Evolutionary conservation across 2,888 invertebrate species (phyloP).

Genomic region (Julus scanicus): DNA sequence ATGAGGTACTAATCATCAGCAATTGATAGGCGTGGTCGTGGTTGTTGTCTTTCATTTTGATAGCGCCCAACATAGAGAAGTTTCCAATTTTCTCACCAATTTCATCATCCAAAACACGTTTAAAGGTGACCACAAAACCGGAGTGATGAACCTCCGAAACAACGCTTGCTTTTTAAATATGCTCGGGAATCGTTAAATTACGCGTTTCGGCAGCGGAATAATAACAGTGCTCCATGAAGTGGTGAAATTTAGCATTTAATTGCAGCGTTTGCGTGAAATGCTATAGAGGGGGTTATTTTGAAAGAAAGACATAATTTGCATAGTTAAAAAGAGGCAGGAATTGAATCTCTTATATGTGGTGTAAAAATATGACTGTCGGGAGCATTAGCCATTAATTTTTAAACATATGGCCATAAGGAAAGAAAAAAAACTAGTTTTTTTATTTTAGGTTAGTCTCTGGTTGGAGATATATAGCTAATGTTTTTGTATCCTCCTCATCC

Average conservation of each 20-base stretch:
- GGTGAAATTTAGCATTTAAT: slow-evolving; percentile 7
- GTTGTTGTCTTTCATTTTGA: background rate
- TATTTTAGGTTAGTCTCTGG: background rate
- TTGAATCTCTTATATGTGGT: background rate
- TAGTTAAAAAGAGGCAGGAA: background rate
- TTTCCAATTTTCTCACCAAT: background rate
- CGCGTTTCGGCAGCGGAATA: background rate
- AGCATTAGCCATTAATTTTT: background rate
- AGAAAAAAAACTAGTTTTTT: background rate
- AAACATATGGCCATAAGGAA: background rate
- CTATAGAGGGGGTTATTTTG: background rate
- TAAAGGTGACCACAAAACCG: background rate
- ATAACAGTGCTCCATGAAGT: background rate
- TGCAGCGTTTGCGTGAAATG: background rate
- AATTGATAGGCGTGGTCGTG: background rate
- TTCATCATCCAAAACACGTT: background rate
- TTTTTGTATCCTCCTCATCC: background rate
- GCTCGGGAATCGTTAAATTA: background rate
- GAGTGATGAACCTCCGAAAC: slow-evolving; percentile 5
- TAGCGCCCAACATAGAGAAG: background rate
- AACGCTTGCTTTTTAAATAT: background rate
- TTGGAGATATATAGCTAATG: background rate
- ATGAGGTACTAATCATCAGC: too few relatives aligned
- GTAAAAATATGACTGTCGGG: background rate
- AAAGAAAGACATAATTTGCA: background rate